Conservation (phyloP, 2,888 invertebrate genomes). For the Drosophila kanekoi region DNA sequence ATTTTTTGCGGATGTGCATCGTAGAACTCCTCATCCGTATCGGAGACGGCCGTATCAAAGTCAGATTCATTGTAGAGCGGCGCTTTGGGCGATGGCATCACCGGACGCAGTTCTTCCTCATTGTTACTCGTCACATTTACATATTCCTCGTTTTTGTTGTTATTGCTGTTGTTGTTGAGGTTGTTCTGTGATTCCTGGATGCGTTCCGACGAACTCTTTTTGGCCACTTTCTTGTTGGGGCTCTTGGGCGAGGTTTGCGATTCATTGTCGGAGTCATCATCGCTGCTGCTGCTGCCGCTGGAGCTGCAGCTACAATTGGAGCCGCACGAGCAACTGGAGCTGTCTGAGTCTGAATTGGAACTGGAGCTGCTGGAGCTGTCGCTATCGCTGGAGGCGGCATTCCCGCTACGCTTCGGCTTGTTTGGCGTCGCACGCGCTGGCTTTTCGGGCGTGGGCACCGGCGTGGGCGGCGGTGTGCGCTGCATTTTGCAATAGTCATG, state of each 20-base stretch:
- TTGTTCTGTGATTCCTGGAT: not conserved
- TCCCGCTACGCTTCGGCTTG: conserved; percentile 24
- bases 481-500: conserved; percentile 91
- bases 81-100: conserved; percentile 83
- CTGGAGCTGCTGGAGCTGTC: conserved; percentile 89
- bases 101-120: conserved; percentile 47
- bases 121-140: conserved; percentile 83
- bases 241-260: conserved; percentile 84
- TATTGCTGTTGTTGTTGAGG: not conserved
- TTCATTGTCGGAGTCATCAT: conserved; percentile 88
- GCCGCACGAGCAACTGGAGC: conserved; percentile 93
- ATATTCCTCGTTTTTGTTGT: conserved; percentile 43
- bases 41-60: conserved; percentile 93
- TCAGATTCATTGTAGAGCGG: conserved; percentile 92
- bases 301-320: conserved; percentile 94
- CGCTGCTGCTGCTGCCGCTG: conserved; percentile 87
- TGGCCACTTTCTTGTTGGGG: conserved; percentile 82
- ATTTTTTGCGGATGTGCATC: conserved; percentile 92
- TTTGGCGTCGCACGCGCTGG: conserved; percentile 9
- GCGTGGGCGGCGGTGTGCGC: conserved; percentile 52
- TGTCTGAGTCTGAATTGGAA: conserved; percentile 90
- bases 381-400: conserved; percentile 85
- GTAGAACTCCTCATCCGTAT: conserved; percentile 95
- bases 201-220: conserved; percentile 69
- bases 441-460: conserved; percentile 46